Percentiles rank a stretch among this genome's conserved stretches.
phyloP scores from a whole-genome alignment of 2,113 vertebrate genomes.

The Halichoerus grypus region DNA sequence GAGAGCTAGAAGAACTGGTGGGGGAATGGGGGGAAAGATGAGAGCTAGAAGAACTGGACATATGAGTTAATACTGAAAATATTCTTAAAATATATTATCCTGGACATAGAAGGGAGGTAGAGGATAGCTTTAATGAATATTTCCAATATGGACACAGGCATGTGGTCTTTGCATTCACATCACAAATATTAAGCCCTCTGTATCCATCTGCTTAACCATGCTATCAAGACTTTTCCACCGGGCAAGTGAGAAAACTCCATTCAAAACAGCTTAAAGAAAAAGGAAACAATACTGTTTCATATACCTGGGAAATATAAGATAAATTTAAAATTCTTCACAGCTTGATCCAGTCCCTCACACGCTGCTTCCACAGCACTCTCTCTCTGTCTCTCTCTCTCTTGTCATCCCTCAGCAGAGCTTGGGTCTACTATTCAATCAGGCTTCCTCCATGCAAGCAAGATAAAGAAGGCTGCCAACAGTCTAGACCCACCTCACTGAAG shows the following conservation, averaged over 20 bases:
- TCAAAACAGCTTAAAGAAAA: slow-evolving; percentile 12
- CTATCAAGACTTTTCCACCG: background rate
- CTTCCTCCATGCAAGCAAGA: background rate
- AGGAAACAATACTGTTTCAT: background rate
- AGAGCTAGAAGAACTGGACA: background rate
- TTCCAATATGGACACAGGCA: background rate
- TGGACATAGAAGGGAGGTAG: background rate
- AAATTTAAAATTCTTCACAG: background rate
- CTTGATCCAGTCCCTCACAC: background rate
- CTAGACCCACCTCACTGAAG: background rate
- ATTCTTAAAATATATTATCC: background rate
- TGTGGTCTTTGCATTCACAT: background rate
- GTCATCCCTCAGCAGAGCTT: background rate
- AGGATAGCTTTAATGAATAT: background rate
- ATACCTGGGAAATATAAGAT: background rate
- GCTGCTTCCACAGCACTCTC: background rate
- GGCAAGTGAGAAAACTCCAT: background rate
- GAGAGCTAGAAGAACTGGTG: background rate
- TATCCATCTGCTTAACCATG: background rate
- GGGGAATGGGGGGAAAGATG: background rate
- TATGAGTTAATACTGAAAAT: background rate
- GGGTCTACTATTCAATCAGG: background rate
- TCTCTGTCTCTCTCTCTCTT: background rate
- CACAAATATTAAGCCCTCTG: background rate
- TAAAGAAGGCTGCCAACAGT: background rate